Base-by-base conservation (phyloP, 2,888 invertebrate genomes). In the Ischnus inquisitorius region DNA sequence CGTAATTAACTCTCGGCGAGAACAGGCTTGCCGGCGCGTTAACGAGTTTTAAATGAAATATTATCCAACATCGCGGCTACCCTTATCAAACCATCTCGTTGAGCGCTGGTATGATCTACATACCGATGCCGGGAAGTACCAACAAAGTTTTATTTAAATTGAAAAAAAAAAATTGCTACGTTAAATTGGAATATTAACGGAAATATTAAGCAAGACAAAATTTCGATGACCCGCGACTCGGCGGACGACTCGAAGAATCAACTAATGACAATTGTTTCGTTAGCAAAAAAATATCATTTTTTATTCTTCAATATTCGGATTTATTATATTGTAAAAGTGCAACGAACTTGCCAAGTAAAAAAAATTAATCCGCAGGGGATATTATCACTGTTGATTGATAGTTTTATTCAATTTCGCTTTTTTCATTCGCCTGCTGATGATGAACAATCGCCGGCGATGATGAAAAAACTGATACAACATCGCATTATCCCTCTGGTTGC, bases 31-130 rank as follows among this genome's bases (percentile, higher is more conserved):
- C 34, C 65, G 16, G 46, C 75, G 75, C 75, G 75, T 64, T 75
- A 75, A 75, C 64, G 75, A 75, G 75, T 75, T 75, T 75, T 64
- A 75, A 75, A 75, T 75, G 75, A 75, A 75, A 64, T 75, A 75
- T 75, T 64, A 75, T 75, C 75, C 75, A 75, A 75, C 75, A 75
- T 48, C 48, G 75, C 46, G 64, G 64, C 64, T 22, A 64, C 39
- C 75, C 64, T 75, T 75, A 75, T 75, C 75, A 75, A 75, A 75
- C 75, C 75, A 64, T 75, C 75, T 75, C 75, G 64, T 62, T 64
- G 75, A 62, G 48, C 28, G 39, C 4, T 14, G 34, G 14, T 51
- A 19, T 64, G 75, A 51, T 46, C 48, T 75, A 22, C 48, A 34
- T 75, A 64, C 51, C 64, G 34, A 48, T 39, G 51, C 39, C 39